phyloP scores from a whole-genome alignment of 2,797 vertebrate genomes.

The Sparidentex hasta region DNA sequence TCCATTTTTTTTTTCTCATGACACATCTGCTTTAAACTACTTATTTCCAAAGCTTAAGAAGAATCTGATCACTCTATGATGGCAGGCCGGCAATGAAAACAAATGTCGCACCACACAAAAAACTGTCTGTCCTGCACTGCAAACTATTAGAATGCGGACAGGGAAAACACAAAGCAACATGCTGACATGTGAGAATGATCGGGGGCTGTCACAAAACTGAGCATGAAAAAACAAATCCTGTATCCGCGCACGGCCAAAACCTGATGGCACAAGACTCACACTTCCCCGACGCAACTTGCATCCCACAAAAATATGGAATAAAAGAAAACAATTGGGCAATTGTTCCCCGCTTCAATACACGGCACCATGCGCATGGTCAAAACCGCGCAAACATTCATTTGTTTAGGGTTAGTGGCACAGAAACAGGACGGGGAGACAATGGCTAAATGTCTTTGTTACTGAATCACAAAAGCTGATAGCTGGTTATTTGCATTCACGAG shows the following conservation, averaged over 20 bases:
- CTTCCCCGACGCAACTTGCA: slow-evolving; percentile 40
- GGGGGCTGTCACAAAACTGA: slow-evolving; percentile 55
- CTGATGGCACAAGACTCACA: slow-evolving; percentile 38
- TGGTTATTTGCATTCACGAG: slow-evolving; percentile 78
- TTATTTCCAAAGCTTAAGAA: slow-evolving; percentile 39
- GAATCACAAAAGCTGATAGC: slow-evolving; percentile 76
- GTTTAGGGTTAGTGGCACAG: slow-evolving; percentile 73
- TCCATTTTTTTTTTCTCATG: not conserved
- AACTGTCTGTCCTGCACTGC: slow-evolving; percentile 47
- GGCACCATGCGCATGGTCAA: slow-evolving; percentile 50
- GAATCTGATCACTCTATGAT: slow-evolving; percentile 29
- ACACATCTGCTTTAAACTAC: not conserved
- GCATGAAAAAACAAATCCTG: slow-evolving; percentile 60
- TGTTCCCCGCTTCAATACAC: slow-evolving; percentile 52
- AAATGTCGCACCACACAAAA: slow-evolving; percentile 56
- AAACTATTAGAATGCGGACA: slow-evolving; percentile 60
- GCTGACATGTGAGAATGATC: slow-evolving; percentile 76
- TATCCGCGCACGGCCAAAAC: slow-evolving; percentile 27
- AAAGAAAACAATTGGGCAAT: slow-evolving; percentile 68
- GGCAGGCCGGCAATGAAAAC: slow-evolving; percentile 58
- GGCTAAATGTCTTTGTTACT: slow-evolving; percentile 73
- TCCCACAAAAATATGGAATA: slow-evolving; percentile 55
- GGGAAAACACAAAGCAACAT: slow-evolving; percentile 73
- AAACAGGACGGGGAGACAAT: slow-evolving; percentile 75
- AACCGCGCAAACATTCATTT: slow-evolving; percentile 71